Evolutionary conservation across 2,113 vertebrate genomes (phyloP).

Genomic region (Bolborhynchus lineola): DNA sequence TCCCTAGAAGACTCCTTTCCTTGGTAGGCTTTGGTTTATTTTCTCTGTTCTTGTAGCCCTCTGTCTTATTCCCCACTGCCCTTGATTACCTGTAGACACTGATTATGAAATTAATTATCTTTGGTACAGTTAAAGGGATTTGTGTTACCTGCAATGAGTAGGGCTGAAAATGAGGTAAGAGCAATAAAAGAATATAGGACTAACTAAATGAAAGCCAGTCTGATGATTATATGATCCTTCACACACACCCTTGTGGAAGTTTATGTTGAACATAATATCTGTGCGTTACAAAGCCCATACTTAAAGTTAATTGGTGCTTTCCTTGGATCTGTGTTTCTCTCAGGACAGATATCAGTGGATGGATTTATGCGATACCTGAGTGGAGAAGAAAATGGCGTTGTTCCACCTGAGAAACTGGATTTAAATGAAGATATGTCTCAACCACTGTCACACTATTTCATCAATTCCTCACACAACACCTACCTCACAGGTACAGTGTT

Average conservation of each 20-base stretch:
- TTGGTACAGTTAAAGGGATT: neutral
- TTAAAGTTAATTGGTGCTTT: neutral
- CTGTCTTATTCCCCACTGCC: neutral
- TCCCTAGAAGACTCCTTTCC: neutral
- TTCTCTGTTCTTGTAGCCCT: neutral
- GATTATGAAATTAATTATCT: neutral
- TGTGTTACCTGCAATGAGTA: neutral
- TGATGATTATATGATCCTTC: neutral
- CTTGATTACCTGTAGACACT: neutral
- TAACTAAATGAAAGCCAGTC: neutral
- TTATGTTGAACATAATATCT: neutral
- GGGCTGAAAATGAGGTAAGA: neutral
- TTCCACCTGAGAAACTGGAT: constrained; percentile 97
- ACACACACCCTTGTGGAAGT: neutral
- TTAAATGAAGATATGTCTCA: constrained; percentile 97
- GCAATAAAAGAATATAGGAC: neutral
- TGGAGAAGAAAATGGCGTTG: constrained; percentile 94
- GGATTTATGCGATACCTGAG: constrained; percentile 92
- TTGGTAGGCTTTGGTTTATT: neutral
- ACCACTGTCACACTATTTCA: constrained; percentile 96
- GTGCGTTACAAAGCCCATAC: neutral
- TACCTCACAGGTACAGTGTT: constrained; percentile 92
- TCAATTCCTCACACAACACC: constrained; percentile 98
- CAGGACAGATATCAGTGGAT: constrained; percentile 96
- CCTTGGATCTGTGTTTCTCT: constrained; percentile 29